Evolutionary conservation across 2,888 invertebrate species (phyloP).

Genomic region (Panopea generosa): DNA sequence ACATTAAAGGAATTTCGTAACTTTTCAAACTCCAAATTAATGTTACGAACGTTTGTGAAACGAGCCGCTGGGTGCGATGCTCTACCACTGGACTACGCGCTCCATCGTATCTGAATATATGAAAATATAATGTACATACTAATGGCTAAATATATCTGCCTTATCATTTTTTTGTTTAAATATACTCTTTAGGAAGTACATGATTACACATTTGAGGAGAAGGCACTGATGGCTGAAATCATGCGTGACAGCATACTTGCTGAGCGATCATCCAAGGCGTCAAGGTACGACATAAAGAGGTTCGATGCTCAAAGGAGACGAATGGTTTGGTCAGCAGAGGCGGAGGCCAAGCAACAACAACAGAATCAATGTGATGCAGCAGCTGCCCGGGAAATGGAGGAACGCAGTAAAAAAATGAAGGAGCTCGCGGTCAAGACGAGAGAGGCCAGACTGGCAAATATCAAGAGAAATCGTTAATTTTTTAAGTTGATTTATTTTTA

Average conservation of each 20-base stretch:
- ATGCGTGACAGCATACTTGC: not conserved
- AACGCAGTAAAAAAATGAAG: not conserved
- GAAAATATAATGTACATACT: too few relatives aligned
- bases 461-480: too few relatives aligned
- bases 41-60: too few relatives aligned
- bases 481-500: too few relatives aligned
- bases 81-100: too few relatives aligned
- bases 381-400: not conserved
- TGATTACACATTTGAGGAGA: conserved; percentile 1
- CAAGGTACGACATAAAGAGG: not conserved
- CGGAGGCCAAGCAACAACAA: too few relatives aligned
- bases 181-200: not conserved
- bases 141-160: too few relatives aligned
- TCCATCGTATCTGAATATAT: too few relatives aligned
- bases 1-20: too few relatives aligned
- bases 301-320: not conserved
- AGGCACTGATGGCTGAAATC: conserved; percentile 5
- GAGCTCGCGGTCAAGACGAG: not conserved
- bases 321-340: not conserved
- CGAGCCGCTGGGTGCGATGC: too few relatives aligned
- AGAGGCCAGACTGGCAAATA: not conserved
- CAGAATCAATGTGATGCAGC: too few relatives aligned
- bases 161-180: not conserved
- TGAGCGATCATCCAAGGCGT: not conserved
- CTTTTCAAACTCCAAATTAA: too few relatives aligned